Percentiles rank a stretch among this genome's conserved stretches.
Conservation (phyloP, 2,797 vertebrate genomes). For the Paratrypauchen microcephalus region DNA sequence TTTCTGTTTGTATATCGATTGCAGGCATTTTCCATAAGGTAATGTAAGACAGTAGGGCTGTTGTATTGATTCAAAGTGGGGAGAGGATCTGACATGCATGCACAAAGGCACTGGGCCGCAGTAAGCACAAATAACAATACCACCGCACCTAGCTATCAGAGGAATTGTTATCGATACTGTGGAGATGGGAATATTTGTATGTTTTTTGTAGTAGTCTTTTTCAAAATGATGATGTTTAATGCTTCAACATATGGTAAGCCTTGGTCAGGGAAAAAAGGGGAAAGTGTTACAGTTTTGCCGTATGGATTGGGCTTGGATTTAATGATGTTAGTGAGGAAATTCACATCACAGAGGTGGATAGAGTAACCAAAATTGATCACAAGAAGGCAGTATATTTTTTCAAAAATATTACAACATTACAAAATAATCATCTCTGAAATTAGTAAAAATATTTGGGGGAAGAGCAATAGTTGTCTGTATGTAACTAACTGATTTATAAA, state of each 20-base stretch:
- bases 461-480: too few species aligned
- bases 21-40: constrained; percentile 10
- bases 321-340: too few species aligned
- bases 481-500: too few species aligned
- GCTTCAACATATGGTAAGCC: neutral
- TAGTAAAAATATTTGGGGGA: too few species aligned
- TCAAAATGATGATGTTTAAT: neutral
- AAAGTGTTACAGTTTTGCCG: neutral
- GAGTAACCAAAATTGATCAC: neutral
- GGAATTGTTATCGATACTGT: neutral
- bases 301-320: neutral
- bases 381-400: too few species aligned
- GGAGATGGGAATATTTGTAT: neutral
- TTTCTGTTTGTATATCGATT: neutral
- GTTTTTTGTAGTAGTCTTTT: neutral
- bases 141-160: neutral
- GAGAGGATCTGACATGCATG: constrained; percentile 6
- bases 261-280: neutral
- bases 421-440: too few species aligned
- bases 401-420: too few species aligned
- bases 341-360: neutral
- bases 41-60: constrained; percentile 4
- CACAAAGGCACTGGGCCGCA: neutral
- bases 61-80: constrained; percentile 16
- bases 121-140: constrained; percentile 7